Percentiles rank a stretch among this genome's conserved stretches.
Conservation (phyloP, 2,888 invertebrate genomes). For the Chalcosyrphus nemorum region DNA sequence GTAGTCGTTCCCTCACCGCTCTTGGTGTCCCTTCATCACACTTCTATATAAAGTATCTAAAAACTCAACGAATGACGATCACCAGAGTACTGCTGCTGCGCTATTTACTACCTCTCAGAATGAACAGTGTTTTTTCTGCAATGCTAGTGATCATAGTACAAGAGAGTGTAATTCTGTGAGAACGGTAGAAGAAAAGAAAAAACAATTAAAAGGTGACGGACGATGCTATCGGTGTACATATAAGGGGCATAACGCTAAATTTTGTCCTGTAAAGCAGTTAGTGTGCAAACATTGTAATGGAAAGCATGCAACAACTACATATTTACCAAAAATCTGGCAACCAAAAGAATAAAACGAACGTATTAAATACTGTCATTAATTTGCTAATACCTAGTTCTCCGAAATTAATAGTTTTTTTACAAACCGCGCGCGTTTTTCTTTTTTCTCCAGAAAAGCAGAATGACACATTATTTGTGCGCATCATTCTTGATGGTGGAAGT, state of each 20-base stretch:
- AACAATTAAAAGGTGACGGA: too few species aligned
- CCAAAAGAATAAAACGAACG: background rate
- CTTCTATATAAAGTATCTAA: background rate
- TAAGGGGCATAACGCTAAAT: background rate
- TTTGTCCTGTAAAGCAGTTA: background rate
- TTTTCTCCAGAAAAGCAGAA: background rate
- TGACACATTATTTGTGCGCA: background rate
- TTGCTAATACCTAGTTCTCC: background rate
- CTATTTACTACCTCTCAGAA: background rate
- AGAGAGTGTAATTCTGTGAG: background rate
- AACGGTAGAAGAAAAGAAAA: too few species aligned
- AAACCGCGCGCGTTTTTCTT: background rate
- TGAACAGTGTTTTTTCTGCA: background rate
- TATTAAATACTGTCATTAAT: background rate
- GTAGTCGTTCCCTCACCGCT: too few species aligned
- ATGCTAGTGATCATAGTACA: background rate
- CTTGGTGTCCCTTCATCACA: too few species aligned
- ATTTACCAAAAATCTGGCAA: background rate
- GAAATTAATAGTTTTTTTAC: background rate
- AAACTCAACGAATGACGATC: background rate
- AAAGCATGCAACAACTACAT: background rate
- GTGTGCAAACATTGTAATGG: background rate
- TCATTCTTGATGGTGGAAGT: background rate
- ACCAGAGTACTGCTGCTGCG: background rate
- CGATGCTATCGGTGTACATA: background rate